phyloP scores from a whole-genome alignment of 2,888 invertebrate species.

The Acronicta psi region DNA sequence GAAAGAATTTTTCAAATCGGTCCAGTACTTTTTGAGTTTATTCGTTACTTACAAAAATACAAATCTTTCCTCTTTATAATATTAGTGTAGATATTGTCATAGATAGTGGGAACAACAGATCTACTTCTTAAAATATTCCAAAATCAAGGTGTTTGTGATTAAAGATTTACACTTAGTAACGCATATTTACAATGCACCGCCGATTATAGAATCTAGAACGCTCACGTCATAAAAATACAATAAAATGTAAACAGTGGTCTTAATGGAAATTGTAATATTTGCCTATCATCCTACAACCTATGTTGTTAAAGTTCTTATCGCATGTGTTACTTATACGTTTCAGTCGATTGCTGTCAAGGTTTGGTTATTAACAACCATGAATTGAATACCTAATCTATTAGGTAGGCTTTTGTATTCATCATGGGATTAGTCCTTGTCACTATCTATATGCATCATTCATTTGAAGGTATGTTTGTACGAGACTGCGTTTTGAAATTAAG shows the following conservation, averaged over 20 bases:
- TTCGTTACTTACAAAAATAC: too few species aligned
- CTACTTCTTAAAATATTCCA: too few species aligned
- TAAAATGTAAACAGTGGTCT: conserved; percentile 70
- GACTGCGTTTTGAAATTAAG: conserved; percentile 37
- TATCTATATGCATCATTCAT: conserved; percentile 63
- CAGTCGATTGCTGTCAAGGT: conserved; percentile 76
- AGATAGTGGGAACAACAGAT: too few species aligned
- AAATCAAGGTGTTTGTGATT: too few species aligned
- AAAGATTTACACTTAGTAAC: too few species aligned
- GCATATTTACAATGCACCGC: conserved; percentile 25
- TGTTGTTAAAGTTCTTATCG: conserved; percentile 45
- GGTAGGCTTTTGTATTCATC: conserved; percentile 55
- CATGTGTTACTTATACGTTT: conserved; percentile 60
- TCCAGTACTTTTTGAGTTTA: too few species aligned
- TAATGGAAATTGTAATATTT: conserved; percentile 73
- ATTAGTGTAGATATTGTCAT: too few species aligned
- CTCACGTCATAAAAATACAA: conserved; percentile 57
- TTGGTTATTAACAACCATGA: conserved; percentile 70
- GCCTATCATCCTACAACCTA: conserved; percentile 46
- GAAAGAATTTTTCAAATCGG: too few species aligned
- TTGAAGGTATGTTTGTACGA: conserved; percentile 35
- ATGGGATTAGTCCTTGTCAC: conserved; percentile 58
- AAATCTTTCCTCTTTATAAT: too few species aligned
- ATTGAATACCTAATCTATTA: conserved; percentile 60
- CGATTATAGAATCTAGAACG: conserved; percentile 50